Conservation (phyloP, 2,888 invertebrate genomes). For the Papilio elwesi region DNA sequence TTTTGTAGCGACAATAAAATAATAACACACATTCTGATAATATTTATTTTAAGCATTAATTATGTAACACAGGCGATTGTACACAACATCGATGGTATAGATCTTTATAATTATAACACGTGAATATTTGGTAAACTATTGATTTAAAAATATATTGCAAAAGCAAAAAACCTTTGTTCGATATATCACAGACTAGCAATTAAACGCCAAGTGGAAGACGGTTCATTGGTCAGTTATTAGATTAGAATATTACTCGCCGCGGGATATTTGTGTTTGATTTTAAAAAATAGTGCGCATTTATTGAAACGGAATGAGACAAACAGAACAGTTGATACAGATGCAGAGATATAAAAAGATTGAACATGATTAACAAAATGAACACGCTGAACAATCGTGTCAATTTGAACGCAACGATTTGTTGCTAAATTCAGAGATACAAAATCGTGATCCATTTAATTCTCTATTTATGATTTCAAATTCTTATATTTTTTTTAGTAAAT, state of each 20-base stretch:
- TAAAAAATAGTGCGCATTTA: no score
- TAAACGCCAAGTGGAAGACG: slow-evolving; percentile 42
- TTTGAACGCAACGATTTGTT: no score
- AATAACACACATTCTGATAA: slow-evolving; percentile 3
- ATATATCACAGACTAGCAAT: slow-evolving; percentile 42
- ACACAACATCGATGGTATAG: slow-evolving; percentile 27
- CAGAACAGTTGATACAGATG: no score
- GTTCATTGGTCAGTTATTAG: slow-evolving; percentile 31
- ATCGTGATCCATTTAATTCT: no score
- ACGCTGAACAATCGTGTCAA: no score
- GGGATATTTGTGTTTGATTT: not conserved
- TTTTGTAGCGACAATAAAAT: not conserved
- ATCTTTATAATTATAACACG: slow-evolving; percentile 7
- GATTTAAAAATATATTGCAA: slow-evolving; percentile 11
- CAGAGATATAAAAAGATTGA: no score
- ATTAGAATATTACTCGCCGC: not conserved
- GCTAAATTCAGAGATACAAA: no score
- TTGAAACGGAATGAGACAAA: no score
- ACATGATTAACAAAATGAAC: no score
- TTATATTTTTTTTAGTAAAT: no score
- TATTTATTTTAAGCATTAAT: slow-evolving; percentile 9
- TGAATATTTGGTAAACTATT: slow-evolving; percentile 17
- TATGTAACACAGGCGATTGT: slow-evolving; percentile 24
- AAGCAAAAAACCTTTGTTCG: slow-evolving; percentile 24
- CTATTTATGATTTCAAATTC: no score